Percentiles rank a stretch among this genome's conserved stretches.
These are phyloP conservation scores for Heterodera schachtii DNA, from an alignment of 1,140 invertebrate species.

Conservation along the genomic window DNA sequence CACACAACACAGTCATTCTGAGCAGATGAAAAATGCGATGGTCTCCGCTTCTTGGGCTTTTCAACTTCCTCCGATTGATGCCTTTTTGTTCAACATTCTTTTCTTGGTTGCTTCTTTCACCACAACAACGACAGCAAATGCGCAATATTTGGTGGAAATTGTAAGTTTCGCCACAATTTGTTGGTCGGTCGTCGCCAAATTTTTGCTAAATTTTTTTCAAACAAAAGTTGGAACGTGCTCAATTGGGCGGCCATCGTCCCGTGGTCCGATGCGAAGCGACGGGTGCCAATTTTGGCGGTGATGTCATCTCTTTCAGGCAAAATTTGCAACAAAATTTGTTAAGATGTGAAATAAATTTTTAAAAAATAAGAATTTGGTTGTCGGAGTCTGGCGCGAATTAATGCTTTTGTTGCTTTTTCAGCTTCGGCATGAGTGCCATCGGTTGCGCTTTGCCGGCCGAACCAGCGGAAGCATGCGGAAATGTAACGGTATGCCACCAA, in stretches of 20 bases:
- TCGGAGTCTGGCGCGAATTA: too few relatives aligned
- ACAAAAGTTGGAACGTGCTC: conserved; percentile 53
- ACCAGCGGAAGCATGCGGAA: conserved; percentile 56
- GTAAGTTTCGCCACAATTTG: conserved; percentile 38
- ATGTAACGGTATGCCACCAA: conserved; percentile 34
- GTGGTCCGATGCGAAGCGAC: conserved; percentile 61
- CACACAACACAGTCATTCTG: not conserved
- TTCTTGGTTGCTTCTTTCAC: not conserved
- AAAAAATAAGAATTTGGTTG: too few relatives aligned
- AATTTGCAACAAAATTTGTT: too few relatives aligned
- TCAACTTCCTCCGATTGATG: not conserved
- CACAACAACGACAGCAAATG: conserved; percentile 13
- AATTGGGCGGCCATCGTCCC: conserved; percentile 42
- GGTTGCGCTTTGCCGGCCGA: conserved; percentile 56
- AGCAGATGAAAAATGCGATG: not conserved
- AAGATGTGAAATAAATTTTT: too few relatives aligned
- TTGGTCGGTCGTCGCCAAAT: conserved; percentile 2
- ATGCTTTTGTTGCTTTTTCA: not conserved
- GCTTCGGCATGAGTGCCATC: conserved; percentile 48
- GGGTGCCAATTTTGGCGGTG: conserved; percentile 61
- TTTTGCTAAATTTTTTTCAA: not conserved
- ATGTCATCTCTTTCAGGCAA: conserved; percentile 30
- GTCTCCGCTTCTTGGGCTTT: not conserved
- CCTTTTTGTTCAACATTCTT: not conserved
- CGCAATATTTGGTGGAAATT: conserved; percentile 60